Percentiles rank a stretch among this genome's conserved stretches.
Conservation (phyloP, 92 coral and sea anemone genomes). For the Paragorgia papillata region DNA sequence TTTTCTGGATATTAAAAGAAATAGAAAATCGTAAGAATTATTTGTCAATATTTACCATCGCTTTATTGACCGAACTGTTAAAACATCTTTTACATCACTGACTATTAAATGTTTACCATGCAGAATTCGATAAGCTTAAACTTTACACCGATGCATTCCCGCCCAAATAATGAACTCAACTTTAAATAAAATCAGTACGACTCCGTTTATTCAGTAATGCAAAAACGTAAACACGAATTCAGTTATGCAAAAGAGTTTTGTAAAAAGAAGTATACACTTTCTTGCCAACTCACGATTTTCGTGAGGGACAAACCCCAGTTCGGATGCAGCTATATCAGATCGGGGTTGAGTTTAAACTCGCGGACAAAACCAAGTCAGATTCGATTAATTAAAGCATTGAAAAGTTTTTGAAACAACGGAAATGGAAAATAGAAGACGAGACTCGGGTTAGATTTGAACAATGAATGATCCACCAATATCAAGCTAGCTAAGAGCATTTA, state of each 20-base stretch:
- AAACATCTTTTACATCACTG: constrained; percentile 6
- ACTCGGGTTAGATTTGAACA: constrained; percentile 15
- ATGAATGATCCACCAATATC: background rate
- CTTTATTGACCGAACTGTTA: constrained; percentile 15
- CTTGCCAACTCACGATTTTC: background rate
- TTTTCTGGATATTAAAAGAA: too few species aligned
- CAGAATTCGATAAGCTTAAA: too few species aligned
- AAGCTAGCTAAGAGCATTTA: background rate
- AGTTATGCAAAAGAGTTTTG: background rate
- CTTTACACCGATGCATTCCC: too few species aligned
- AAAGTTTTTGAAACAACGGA: constrained; percentile 31
- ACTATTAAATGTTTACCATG: too few species aligned
- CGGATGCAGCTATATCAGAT: constrained; percentile 28
- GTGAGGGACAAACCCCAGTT: background rate
- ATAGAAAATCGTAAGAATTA: too few species aligned
- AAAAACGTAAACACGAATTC: too few species aligned
- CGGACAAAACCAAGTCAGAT: constrained; percentile 21
- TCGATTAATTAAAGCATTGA: constrained; percentile 32
- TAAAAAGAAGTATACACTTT: background rate
- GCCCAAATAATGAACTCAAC: too few species aligned
- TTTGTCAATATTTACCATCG: constrained; percentile 20
- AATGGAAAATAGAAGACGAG: constrained; percentile 23
- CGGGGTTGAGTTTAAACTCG: background rate
- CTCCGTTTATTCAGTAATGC: too few species aligned
- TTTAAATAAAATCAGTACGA: too few species aligned